These are phyloP conservation scores for Martes martes DNA, from an alignment of 2,113 vertebrate genomes.

Conservation along the genomic window DNA sequence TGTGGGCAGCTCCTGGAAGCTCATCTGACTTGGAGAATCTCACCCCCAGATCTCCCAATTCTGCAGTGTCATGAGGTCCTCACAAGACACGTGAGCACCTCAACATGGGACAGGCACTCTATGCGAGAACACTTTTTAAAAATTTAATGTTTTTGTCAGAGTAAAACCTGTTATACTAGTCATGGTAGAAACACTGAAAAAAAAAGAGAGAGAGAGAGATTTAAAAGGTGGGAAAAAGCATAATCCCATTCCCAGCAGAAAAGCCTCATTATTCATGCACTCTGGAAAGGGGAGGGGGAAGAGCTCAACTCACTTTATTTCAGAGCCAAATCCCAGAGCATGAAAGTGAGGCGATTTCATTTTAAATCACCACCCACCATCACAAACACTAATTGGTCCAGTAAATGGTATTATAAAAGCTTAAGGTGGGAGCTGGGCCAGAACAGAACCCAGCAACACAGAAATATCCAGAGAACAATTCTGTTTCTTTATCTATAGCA, in stretches of 20 bases:
- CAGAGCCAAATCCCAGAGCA: constrained; percentile 55
- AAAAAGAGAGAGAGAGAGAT: background rate
- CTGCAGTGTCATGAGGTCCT: background rate
- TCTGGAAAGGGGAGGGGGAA: background rate
- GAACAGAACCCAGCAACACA: background rate
- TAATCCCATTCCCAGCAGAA: constrained; percentile 37
- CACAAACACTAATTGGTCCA: constrained; percentile 44
- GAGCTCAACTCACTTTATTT: constrained; percentile 25
- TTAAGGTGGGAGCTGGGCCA: constrained; percentile 10
- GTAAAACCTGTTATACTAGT: background rate
- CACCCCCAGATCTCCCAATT: background rate
- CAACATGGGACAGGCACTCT: background rate
- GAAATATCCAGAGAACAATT: background rate
- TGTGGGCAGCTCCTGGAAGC: fast-evolving
- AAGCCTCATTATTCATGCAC: constrained; percentile 30
- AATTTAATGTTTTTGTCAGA: background rate
- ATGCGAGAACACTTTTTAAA: background rate
- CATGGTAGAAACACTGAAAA: background rate
- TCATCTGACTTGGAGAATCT: background rate
- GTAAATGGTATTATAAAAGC: constrained; percentile 34
- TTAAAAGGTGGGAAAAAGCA: constrained; percentile 2
- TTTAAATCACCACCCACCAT: background rate
- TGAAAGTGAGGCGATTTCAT: constrained; percentile 36
- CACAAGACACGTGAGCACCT: fast-evolving
- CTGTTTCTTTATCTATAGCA: background rate